Evolutionary conservation across 1,140 invertebrate genomes (phyloP).

Genomic region (Dryas iulia): DNA sequence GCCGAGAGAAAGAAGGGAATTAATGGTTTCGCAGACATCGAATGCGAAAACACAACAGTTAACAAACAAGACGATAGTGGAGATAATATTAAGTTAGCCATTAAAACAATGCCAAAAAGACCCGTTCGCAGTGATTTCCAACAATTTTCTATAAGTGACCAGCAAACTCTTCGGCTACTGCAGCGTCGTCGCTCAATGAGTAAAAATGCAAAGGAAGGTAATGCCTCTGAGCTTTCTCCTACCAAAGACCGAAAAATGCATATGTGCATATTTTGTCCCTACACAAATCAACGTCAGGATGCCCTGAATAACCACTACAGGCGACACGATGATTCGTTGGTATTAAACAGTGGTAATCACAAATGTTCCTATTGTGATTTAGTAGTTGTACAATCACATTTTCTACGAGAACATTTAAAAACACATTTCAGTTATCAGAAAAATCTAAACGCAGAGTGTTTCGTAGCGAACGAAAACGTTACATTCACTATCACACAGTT

Average conservation of each 20-base stretch:
- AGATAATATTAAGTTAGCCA: constrained; percentile 76
- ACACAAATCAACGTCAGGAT: constrained; percentile 86
- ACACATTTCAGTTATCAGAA: constrained; percentile 86
- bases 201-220: constrained; percentile 56
- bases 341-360: constrained; percentile 81
- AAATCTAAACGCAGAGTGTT: constrained; percentile 81
- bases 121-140: constrained; percentile 68
- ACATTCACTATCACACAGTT: constrained; percentile 63
- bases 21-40: constrained; percentile 63
- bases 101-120: constrained; percentile 75
- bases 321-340: constrained; percentile 82
- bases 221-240: constrained; percentile 68
- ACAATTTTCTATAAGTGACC: constrained; percentile 79
- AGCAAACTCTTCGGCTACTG: constrained; percentile 74
- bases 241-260: constrained; percentile 79
- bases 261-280: constrained; percentile 89
- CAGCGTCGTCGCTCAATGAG: constrained; percentile 63
- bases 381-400: constrained; percentile 88
- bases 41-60: constrained; percentile 63
- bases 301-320: constrained; percentile 88
- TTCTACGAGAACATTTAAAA: constrained; percentile 89
- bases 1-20: constrained; percentile 79
- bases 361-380: constrained; percentile 92
- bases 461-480: constrained; percentile 63
- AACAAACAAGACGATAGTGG: constrained; percentile 52